These are phyloP conservation scores for Podarcis lilfordi DNA, from an alignment of 2,797 vertebrate species.

Conservation along the genomic window DNA sequence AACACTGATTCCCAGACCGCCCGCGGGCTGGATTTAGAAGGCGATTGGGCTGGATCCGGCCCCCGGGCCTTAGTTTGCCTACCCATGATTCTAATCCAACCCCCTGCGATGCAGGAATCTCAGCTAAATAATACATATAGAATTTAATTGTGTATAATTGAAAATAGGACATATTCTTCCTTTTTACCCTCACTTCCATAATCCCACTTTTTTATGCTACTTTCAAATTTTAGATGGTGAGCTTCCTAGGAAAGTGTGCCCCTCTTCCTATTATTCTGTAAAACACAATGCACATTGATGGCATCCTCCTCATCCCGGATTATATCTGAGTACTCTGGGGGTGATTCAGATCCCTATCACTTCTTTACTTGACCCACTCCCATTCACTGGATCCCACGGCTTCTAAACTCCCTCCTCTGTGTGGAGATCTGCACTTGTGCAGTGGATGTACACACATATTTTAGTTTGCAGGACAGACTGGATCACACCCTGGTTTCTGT, in stretches of 20 bases:
- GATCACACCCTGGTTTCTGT: neutral
- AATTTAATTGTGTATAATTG: neutral
- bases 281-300: neutral
- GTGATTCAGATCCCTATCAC: neutral
- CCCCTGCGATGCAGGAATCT: neutral
- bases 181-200: no score
- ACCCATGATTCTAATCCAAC: neutral
- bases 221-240: no score
- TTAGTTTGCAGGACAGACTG: neutral
- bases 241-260: no score
- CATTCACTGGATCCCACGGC: neutral
- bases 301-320: neutral
- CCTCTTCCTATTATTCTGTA: no score
- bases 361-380: neutral
- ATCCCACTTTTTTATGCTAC: no score
- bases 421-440: neutral
- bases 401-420: neutral
- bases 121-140: neutral
- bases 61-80: no score
- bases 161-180: no score
- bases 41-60: no score
- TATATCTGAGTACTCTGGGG: no score
- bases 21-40: no score
- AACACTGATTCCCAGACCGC: no score
- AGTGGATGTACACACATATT: neutral